These are phyloP conservation scores for Mylabris sibirica DNA, from an alignment of 2,888 invertebrate genomes.

Conservation along the genomic window DNA sequence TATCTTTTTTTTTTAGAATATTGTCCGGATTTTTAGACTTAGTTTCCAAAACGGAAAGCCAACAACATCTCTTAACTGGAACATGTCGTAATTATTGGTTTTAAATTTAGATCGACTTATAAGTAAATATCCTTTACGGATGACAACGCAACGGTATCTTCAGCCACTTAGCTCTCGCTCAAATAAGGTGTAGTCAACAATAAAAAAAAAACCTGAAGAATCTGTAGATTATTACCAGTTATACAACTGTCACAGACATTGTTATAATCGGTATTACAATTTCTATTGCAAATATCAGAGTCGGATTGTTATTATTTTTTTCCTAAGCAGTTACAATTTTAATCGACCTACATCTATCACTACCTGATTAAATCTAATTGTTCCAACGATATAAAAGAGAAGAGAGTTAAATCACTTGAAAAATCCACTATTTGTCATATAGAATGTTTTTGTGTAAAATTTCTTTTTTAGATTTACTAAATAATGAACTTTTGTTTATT, in stretches of 20 bases:
- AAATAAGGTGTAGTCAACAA: slow-evolving; percentile 7
- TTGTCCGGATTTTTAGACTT: not conserved
- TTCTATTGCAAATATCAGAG: slow-evolving; percentile 10
- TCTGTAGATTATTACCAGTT: slow-evolving; percentile 8
- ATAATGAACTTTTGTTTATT: not conserved
- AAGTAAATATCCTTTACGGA: slow-evolving; percentile 44
- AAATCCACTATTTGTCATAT: not conserved
- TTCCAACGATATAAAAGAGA: not conserved
- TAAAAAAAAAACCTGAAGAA: not conserved
- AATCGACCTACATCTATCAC: slow-evolving; percentile 8
- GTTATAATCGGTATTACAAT: not conserved
- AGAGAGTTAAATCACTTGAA: not conserved
- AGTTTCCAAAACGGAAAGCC: not conserved
- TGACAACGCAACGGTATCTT: slow-evolving; percentile 49
- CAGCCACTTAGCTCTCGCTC: not conserved
- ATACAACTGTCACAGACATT: slow-evolving; percentile 5
- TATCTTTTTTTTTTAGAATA: not conserved
- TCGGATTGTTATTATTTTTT: not conserved
- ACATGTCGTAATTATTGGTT: slow-evolving; percentile 33
- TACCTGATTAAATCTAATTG: slow-evolving; percentile 8
- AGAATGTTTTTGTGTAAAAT: not conserved
- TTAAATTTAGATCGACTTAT: slow-evolving; percentile 46
- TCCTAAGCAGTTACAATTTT: not conserved
- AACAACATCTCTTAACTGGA: slow-evolving; percentile 33
- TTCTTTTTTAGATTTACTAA: not conserved